Base-by-base conservation (phyloP, 64 coral and sea anemone genomes). In the Catalaphyllia jardinei region DNA sequence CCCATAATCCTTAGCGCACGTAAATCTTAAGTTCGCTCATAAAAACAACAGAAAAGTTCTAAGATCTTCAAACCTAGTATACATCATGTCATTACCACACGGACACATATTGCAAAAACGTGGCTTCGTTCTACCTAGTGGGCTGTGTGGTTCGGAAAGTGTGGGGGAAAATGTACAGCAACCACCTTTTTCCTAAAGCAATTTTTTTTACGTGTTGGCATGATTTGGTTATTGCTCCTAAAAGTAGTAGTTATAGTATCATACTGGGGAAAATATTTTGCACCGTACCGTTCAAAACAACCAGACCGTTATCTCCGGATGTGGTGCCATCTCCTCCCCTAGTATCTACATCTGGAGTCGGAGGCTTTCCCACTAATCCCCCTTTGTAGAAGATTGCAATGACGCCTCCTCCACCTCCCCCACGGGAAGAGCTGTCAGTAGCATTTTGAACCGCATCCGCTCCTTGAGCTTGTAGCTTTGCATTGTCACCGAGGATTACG, bases 391-490 rank as follows among this genome's bases (percentile, higher is more conserved):
- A 62, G 78, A 91, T 83, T 14, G 31, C 59, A 8, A 91, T 91
- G 3, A 91, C 71, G 2, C 89, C 89, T 38, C 89, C 89, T n/a
- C 89, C 79, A 28, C 81, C 81, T 50, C 89, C 88, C 0, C 88
- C 89, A 27, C 79, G 49, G 50, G 22, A 14, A 73, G 27, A 14
- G 8, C 17, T 74, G 29, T 24, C 28, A 65, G 25, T 14, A 9
- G 0, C 38, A 1, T 15, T 62, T 75, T 20, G 17, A 5, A 19
- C 33, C 8, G 31, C 62, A 54, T 67, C 20, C 25, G 60, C 28
- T 10, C 88, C 88, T 60, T 62, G 84, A 1, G 89, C 89, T 85
- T 91, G 71, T 25, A 91, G 52, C 10, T 33, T 51, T 5, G 89
- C 71, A 33, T 42, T 63, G 31, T 85, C 79, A 75, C 24, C 49